Evolutionary conservation across 2,113 vertebrate genomes (phyloP).

Genomic region (Corythoichthys haematopterus): DNA sequence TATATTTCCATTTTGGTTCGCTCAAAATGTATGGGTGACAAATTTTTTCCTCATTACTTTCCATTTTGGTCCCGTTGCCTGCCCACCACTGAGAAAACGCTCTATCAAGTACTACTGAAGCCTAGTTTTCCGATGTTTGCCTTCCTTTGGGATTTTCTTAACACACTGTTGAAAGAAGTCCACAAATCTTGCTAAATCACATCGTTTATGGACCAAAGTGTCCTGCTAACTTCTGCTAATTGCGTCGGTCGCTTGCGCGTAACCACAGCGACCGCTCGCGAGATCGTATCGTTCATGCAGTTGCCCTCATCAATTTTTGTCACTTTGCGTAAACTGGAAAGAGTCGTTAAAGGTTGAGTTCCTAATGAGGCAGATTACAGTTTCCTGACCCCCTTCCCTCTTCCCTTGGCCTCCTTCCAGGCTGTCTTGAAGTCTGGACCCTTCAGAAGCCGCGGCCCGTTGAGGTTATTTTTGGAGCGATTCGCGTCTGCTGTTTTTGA

Average conservation of each 20-base stretch:
- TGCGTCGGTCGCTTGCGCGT: neutral
- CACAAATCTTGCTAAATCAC: neutral
- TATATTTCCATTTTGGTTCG: neutral
- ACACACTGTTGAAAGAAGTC: neutral
- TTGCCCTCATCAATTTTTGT: slow-evolving; percentile 42
- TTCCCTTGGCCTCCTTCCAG: slow-evolving; percentile 26
- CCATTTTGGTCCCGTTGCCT: neutral
- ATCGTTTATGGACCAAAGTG: neutral
- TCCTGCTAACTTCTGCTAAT: slow-evolving; percentile 4
- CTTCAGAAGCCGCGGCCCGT: slow-evolving; percentile 60
- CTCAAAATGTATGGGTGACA: neutral
- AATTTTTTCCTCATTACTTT: neutral
- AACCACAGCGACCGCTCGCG: slow-evolving; percentile 16
- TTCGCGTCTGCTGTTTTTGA: slow-evolving; percentile 75
- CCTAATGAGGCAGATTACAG: slow-evolving; percentile 49
- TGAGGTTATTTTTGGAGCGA: slow-evolving; percentile 79
- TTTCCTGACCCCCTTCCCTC: slow-evolving; percentile 41
- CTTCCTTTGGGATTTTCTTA: neutral
- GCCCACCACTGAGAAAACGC: neutral
- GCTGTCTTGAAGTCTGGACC: slow-evolving; percentile 44
- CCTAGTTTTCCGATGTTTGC: neutral
- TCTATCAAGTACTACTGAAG: neutral
- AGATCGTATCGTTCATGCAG: slow-evolving; percentile 4
- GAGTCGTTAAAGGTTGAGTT: slow-evolving; percentile 34
- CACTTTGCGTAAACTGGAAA: slow-evolving; percentile 28